Conservation (phyloP, 2,113 vertebrate species). For the Pangasianodon gigas region DNA sequence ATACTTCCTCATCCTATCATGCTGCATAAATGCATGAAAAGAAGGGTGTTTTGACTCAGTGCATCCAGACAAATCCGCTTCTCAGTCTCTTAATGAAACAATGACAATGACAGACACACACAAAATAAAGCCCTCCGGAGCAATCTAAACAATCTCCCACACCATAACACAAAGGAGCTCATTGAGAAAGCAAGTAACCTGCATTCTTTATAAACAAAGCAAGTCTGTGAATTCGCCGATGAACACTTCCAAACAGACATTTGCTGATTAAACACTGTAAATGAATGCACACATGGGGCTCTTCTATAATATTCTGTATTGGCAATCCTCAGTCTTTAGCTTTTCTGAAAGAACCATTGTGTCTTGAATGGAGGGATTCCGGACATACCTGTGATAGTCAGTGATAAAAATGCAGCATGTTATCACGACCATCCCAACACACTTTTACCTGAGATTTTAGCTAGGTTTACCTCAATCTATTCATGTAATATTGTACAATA, state of each 20-base stretch:
- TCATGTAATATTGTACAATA: neutral
- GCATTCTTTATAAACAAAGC: slow-evolving; percentile 32
- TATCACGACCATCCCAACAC: neutral
- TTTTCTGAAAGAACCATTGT: slow-evolving; percentile 30
- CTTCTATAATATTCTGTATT: neutral
- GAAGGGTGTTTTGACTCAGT: slow-evolving; percentile 29
- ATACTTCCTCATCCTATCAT: neutral
- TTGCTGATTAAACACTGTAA: slow-evolving; percentile 9
- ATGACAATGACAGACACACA: slow-evolving; percentile 42
- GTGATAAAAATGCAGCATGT: slow-evolving; percentile 15
- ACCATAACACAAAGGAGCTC: neutral
- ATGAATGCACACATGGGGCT: slow-evolving; percentile 11
- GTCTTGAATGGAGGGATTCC: slow-evolving; percentile 25
- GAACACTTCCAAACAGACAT: neutral
- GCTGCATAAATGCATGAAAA: slow-evolving; percentile 11
- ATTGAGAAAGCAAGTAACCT: slow-evolving; percentile 20
- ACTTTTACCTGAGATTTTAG: neutral
- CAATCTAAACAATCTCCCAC: slow-evolving; percentile 20
- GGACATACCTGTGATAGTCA: slow-evolving; percentile 25
- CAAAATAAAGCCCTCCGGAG: neutral
- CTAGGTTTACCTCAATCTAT: no score
- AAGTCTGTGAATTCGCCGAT: neutral
- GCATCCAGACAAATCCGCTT: slow-evolving; percentile 40
- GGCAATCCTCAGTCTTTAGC: neutral
- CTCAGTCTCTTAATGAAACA: slow-evolving; percentile 28